phyloP scores from a whole-genome alignment of 64 coral and sea anemone species.

The Actinia tenebrosa region DNA sequence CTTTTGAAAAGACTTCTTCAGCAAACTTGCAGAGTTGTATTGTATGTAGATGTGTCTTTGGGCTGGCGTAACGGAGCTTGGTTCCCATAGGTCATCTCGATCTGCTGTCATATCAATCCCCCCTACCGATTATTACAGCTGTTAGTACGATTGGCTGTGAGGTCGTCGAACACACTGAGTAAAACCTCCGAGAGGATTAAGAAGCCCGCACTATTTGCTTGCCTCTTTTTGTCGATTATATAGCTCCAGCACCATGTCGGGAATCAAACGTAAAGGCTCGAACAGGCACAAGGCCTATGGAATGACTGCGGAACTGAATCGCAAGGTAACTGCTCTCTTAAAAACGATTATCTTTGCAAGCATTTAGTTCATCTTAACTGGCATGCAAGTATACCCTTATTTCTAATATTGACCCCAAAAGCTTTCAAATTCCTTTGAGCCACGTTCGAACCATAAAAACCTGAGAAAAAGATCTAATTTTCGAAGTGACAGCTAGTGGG shows the following conservation, averaged over 20 bases:
- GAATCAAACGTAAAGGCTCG: neutral
- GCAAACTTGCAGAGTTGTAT: neutral
- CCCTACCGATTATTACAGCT: neutral
- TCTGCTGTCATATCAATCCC: neutral
- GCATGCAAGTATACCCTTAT: too few species aligned
- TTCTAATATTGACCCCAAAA: neutral
- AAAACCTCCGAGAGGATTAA: neutral
- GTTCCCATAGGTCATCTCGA: neutral
- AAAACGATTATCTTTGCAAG: neutral
- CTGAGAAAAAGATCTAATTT: neutral
- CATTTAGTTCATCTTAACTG: neutral
- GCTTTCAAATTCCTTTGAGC: too few species aligned
- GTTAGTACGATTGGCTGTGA: neutral
- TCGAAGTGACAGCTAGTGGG: neutral
- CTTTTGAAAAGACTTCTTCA: neutral
- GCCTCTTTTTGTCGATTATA: neutral
- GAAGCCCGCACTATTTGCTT: neutral
- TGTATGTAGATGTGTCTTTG: neutral
- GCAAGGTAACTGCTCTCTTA: neutral
- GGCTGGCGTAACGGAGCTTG: neutral
- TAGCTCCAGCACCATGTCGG: neutral
- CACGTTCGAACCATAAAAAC: too few species aligned
- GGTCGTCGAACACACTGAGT: neutral
- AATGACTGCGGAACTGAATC: neutral
- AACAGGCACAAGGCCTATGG: conserved; percentile 3